Percentiles rank a stretch among this genome's conserved stretches.
Evolutionary conservation across 1,140 invertebrate genomes (phyloP).

Genomic region (Halictus rubicundus): DNA sequence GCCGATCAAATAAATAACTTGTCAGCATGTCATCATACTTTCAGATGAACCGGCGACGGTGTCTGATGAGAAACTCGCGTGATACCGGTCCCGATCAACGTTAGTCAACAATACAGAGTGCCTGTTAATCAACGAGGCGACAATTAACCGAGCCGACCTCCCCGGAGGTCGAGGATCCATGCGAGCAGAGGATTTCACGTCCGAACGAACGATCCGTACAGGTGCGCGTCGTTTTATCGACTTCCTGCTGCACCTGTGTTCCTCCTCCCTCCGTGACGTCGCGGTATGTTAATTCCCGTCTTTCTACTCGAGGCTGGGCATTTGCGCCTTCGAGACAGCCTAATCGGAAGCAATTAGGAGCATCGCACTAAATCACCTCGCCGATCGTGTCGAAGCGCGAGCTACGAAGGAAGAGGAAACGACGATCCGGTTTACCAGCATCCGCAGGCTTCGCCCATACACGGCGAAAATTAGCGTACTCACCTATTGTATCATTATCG

Average conservation of each 20-base stretch:
- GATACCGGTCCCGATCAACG: conserved; percentile 14
- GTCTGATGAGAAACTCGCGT: conserved; percentile 23
- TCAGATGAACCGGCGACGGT: conserved; percentile 2
- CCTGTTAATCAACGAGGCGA: neutral
- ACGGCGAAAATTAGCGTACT: neutral
- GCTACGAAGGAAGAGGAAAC: conserved; percentile 19
- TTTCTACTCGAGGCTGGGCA: conserved; percentile 42
- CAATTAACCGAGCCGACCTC: conserved; percentile 11
- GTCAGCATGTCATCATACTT: neutral
- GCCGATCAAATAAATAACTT: neutral
- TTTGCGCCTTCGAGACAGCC: conserved; percentile 35
- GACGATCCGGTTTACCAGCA: conserved; percentile 18
- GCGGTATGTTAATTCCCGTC: conserved; percentile 36
- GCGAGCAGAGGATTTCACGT: conserved; percentile 26
- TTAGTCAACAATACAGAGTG: neutral
- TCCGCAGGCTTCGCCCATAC: neutral
- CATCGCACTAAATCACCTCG: conserved; percentile 32
- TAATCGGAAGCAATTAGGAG: conserved; percentile 48
- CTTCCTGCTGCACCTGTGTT: conserved; percentile 63
- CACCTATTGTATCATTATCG: neutral
- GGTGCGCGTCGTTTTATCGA: conserved; percentile 36
- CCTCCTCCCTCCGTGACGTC: conserved; percentile 12
- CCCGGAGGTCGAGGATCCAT: neutral
- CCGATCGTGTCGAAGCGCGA: conserved; percentile 13
- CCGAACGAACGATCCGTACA: neutral